Evolutionary conservation across 2,113 vertebrate species (phyloP).

Genomic region (Sceloporus tristichus): DNA sequence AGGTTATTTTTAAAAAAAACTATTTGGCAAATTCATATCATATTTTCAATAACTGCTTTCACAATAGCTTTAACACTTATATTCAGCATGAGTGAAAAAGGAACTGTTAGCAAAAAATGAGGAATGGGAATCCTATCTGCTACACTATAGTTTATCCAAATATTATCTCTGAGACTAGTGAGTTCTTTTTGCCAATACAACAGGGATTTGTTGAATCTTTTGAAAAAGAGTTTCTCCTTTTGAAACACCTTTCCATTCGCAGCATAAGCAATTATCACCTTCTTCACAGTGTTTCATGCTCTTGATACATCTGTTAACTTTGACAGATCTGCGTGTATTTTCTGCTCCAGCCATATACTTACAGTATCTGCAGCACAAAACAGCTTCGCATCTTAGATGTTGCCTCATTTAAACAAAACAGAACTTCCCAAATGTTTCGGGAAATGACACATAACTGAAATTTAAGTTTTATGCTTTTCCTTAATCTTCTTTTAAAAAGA

Average conservation of each 20-base stretch:
- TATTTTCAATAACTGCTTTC: background rate
- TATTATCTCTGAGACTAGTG: conserved; percentile 43
- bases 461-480: conserved; percentile 56
- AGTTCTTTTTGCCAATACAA: conserved; percentile 57
- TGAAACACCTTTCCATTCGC: conserved; percentile 65
- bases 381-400: conserved; percentile 62
- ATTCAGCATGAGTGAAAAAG: background rate
- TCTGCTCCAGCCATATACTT: conserved; percentile 48
- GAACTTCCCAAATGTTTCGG: conserved; percentile 35
- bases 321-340: conserved; percentile 64
- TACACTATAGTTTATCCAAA: conserved; percentile 25
- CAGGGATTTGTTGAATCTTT: conserved; percentile 64
- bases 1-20: background rate
- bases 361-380: conserved; percentile 55
- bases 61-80: background rate
- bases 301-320: conserved; percentile 65
- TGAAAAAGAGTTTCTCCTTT: conserved; percentile 73
- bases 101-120: conserved; percentile 7
- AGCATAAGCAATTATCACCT: conserved; percentile 63
- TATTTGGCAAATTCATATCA: background rate
- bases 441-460: conserved; percentile 46
- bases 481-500: conserved; percentile 59
- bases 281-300: conserved; percentile 57
- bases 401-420: conserved; percentile 51
- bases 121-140: background rate